Percentiles rank a stretch among this genome's conserved stretches.
These are phyloP conservation scores for Branchellion lobata DNA, from an alignment of 2,888 invertebrate species.

Conservation along the genomic window DNA sequence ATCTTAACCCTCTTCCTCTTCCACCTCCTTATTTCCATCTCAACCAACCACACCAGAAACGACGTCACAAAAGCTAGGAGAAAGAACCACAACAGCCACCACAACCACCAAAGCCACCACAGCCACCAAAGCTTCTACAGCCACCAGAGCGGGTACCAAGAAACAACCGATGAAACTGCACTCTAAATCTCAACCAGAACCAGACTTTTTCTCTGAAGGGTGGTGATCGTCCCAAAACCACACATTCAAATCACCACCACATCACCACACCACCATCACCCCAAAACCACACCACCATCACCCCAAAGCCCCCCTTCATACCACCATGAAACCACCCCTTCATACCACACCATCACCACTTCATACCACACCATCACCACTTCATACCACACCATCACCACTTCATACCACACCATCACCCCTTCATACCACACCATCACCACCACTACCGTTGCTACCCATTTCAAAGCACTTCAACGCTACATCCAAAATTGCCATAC, in stretches of 20 bases:
- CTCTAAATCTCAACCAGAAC: neutral
- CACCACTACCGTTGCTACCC: neutral
- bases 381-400: neutral
- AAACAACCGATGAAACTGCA: slow-evolving; percentile 8
- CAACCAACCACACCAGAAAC: no score
- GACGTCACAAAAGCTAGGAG: no score
- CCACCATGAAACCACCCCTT: neutral
- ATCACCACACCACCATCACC: neutral
- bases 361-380: neutral
- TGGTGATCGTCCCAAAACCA: neutral
- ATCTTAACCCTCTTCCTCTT: no score
- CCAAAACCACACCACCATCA: neutral
- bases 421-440: neutral
- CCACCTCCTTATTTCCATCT: no score
- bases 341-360: neutral
- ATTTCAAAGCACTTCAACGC: no score
- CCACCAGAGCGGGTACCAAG: no score
- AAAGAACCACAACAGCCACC: neutral
- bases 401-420: neutral
- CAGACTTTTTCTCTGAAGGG: slow-evolving; percentile 10
- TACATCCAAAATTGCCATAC: no score
- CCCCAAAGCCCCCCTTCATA: neutral
- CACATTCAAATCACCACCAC: neutral
- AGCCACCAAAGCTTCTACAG: neutral
- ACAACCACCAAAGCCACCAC: neutral